Evolutionary conservation across 2,113 vertebrate species (phyloP), one percentile per base, ranked within the genome.

Genomic region (Fregata magnificens): DNA sequence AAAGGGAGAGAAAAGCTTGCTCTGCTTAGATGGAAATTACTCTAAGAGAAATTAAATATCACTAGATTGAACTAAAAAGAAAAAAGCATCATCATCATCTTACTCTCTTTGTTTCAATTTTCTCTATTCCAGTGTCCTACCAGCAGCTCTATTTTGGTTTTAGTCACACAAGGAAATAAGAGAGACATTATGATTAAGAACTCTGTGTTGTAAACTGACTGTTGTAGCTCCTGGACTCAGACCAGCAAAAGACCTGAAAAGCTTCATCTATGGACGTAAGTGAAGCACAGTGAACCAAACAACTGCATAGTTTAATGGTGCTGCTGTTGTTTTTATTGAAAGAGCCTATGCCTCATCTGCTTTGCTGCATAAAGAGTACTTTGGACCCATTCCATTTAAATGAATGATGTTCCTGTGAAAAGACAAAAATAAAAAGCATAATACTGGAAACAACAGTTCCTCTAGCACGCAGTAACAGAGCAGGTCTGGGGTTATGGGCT

Each of bases 261-360:
- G 49, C 77, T 86, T 92, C n/a, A 78, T 53, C 58, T 74, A 13
- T 42, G 78, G 74, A 74, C 50, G 8, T 13, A 50, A 92, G 15
- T 26, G 56, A 88, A 90, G 66, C 25, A 44, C 26, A 67, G 29
- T 69, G 86, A 86, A 45, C 26, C 16, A 73, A 87, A 56, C n/a
- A 82, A 49, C 82, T 85, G 34, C 47, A 50, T 10, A 91, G 77
- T 86, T 91, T 74, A 92, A 93, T 34, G 83, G 67, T 95, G 87
- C 62, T 95, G 55, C 59, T 74, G 16, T 55, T 77, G 63, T 52
- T 87, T 50, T 95, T 89, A 90, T 34, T 66, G 63, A 90, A 91
- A 83, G 42, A 82, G 63, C 89, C 95, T 88, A 80, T 93, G 93
- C 56, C 76, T 89, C 55, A 85, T 55, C 84, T 93, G 86, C 83